Conservation (phyloP, 2,888 invertebrate genomes). For the Orchestes rusci region DNA sequence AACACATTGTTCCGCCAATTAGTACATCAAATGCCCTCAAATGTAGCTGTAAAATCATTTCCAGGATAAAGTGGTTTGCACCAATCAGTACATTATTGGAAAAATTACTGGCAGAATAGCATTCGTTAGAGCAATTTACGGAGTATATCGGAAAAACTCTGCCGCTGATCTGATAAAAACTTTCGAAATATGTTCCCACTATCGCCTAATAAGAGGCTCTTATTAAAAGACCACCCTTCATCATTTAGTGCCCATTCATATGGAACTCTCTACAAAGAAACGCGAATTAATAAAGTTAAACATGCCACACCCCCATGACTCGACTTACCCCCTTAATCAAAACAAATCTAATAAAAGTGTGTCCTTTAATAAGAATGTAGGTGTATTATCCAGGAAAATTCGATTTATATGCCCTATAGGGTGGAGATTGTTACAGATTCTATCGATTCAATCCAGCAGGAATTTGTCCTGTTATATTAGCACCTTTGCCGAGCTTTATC, state of each 20-base stretch:
- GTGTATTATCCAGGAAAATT: too few relatives aligned
- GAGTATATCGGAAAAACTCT: slow-evolving; percentile 25
- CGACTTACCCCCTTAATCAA: slow-evolving; percentile 27
- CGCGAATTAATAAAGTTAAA: slow-evolving; percentile 33
- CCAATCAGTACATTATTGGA: slow-evolving; percentile 41
- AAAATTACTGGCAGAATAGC: slow-evolving; percentile 40
- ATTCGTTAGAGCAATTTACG: slow-evolving; percentile 42
- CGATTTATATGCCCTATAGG: too few relatives aligned
- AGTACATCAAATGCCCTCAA: slow-evolving; percentile 20
- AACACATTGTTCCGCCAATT: slow-evolving; percentile 22
- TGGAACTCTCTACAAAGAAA: slow-evolving; percentile 26
- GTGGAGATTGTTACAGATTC: too few relatives aligned
- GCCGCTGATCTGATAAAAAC: too few relatives aligned
- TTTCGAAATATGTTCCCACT: slow-evolving; percentile 22
- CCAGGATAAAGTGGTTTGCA: too few relatives aligned
- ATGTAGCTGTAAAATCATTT: too few relatives aligned
- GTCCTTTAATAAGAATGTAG: slow-evolving; percentile 21
- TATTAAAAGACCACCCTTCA: slow-evolving; percentile 10
- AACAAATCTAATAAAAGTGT: slow-evolving; percentile 23
- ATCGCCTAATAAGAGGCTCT: slow-evolving; percentile 13
- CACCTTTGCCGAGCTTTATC: slow-evolving; percentile 27
- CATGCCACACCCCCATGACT: slow-evolving; percentile 27
- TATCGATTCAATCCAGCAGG: too few relatives aligned
- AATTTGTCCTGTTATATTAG: slow-evolving; percentile 29
- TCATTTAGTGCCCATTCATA: slow-evolving; percentile 30